phyloP scores from a whole-genome alignment of 2,113 vertebrate genomes.

The Mormyrus lacerda region DNA sequence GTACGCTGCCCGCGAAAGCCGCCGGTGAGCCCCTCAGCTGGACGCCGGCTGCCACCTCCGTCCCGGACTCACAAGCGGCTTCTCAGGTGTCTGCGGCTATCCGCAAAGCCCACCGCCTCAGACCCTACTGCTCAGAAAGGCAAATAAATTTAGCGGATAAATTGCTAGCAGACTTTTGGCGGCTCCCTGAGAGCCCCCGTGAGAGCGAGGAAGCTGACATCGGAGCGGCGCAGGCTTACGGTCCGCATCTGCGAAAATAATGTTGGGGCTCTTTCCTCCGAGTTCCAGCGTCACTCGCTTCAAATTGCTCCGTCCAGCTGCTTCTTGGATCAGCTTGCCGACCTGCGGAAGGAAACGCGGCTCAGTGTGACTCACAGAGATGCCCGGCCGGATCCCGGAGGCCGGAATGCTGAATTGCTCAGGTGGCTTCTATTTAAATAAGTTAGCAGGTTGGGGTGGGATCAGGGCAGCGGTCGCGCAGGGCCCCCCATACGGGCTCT shows the following conservation, averaged over 20 bases:
- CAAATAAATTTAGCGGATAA: neutral
- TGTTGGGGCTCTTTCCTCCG: constrained; percentile 97
- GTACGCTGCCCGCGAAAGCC: constrained; percentile 11
- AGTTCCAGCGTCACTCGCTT: constrained; percentile 98
- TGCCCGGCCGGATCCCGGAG: constrained; percentile 32
- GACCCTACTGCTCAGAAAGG: neutral
- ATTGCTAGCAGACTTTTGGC: neutral
- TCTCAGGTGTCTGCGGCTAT: neutral
- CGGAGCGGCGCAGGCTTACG: constrained; percentile 69
- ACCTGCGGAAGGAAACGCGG: constrained; percentile 70
- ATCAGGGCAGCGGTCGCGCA: constrained; percentile 35
- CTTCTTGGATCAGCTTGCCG: constrained; percentile 97
- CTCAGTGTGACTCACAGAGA: constrained; percentile 50
- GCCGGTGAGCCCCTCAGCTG: constrained; percentile 17
- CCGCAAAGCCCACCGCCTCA: neutral
- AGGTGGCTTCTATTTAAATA: constrained; percentile 50
- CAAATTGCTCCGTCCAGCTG: constrained; percentile 95
- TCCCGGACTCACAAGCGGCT: neutral
- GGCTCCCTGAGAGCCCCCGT: constrained; percentile 19
- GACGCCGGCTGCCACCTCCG: constrained; percentile 7
- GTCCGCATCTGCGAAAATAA: constrained; percentile 98
- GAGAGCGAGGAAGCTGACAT: constrained; percentile 26
- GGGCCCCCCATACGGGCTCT: neutral
- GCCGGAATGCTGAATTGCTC: constrained; percentile 50
- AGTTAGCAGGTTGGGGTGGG: constrained; percentile 44